These are phyloP conservation scores for Ferdinandea cuprea DNA, from an alignment of 2,888 invertebrate species.

Conservation along the genomic window DNA sequence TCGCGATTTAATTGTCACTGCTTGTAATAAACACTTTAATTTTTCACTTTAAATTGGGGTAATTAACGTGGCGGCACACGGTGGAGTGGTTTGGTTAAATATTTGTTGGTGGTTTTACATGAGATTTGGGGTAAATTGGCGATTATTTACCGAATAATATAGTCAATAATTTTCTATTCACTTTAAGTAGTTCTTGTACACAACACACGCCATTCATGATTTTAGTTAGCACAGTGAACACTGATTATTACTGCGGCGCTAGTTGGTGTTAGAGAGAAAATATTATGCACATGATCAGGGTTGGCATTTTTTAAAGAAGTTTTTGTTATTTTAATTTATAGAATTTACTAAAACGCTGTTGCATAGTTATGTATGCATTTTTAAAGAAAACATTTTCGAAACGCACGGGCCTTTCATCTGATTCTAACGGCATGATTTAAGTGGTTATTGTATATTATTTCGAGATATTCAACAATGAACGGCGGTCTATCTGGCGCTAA, in stretches of 20 bases:
- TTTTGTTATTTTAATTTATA: neutral
- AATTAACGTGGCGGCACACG: conserved; percentile 13
- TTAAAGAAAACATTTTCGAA: no score
- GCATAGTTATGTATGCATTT: no score
- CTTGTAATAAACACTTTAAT: conserved; percentile 69
- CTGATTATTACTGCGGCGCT: conserved; percentile 51
- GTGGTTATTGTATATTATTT: no score
- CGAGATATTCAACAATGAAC: no score
- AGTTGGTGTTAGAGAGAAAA: conserved; percentile 24
- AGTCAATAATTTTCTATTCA: conserved; percentile 80
- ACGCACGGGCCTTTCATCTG: no score
- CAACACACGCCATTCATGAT: conserved; percentile 77
- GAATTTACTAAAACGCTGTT: neutral
- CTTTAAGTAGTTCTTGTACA: conserved; percentile 79
- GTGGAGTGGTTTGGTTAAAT: conserved; percentile 16
- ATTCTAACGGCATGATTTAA: no score
- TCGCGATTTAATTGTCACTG: conserved; percentile 74
- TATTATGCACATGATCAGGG: conserved; percentile 12
- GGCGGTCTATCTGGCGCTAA: no score
- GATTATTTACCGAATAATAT: conserved; percentile 64
- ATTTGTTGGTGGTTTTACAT: conserved; percentile 38
- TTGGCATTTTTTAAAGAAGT: neutral
- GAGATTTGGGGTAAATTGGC: conserved; percentile 53
- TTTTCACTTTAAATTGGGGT: conserved; percentile 49
- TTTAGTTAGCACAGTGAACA: conserved; percentile 61